These are phyloP conservation scores for Stratiolaelaps scimitus DNA, from an alignment of 1,140 invertebrate genomes.

Conservation along the genomic window DNA sequence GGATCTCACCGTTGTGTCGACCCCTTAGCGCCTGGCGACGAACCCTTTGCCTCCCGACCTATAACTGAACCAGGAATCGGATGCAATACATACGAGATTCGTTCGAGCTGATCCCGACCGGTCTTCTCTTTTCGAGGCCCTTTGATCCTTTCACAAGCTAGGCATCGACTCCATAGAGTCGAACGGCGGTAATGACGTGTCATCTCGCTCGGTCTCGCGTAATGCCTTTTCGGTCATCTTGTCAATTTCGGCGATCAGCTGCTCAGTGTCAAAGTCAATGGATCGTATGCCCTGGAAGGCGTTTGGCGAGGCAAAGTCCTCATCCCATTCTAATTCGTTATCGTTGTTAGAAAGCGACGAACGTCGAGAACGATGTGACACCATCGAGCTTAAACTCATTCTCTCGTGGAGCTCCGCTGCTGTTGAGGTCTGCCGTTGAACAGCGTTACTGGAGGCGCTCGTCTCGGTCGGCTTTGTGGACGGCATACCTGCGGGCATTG, in stretches of 20 bases:
- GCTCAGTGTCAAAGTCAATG: constrained; percentile 17
- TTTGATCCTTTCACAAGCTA: constrained; percentile 10
- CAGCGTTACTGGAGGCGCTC: too few species aligned
- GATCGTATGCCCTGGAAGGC: constrained; percentile 4
- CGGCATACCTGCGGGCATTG: too few species aligned
- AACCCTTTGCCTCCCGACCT: too few species aligned
- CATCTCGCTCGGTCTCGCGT: constrained; percentile 12
- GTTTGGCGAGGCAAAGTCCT: neutral
- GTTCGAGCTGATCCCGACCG: too few species aligned
- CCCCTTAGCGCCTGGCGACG: too few species aligned
- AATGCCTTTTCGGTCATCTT: constrained; percentile 20
- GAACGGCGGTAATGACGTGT: constrained; percentile 9
- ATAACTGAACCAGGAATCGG: too few species aligned
- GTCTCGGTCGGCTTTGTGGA: too few species aligned
- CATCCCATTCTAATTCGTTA: constrained; percentile 24
- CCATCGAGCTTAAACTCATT: constrained; percentile 18
- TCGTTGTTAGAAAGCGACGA: constrained; percentile 14
- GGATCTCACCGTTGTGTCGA: too few species aligned
- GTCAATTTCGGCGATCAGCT: constrained; percentile 24
- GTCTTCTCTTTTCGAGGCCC: too few species aligned
- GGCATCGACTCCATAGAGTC: constrained; percentile 15
- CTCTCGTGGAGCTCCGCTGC: constrained; percentile 17
- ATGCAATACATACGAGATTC: too few species aligned
- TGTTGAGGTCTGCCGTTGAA: neutral
- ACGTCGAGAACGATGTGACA: neutral